Base-by-base conservation (phyloP, 2,797 vertebrate genomes). In the Hyperoplus immaculatus region DNA sequence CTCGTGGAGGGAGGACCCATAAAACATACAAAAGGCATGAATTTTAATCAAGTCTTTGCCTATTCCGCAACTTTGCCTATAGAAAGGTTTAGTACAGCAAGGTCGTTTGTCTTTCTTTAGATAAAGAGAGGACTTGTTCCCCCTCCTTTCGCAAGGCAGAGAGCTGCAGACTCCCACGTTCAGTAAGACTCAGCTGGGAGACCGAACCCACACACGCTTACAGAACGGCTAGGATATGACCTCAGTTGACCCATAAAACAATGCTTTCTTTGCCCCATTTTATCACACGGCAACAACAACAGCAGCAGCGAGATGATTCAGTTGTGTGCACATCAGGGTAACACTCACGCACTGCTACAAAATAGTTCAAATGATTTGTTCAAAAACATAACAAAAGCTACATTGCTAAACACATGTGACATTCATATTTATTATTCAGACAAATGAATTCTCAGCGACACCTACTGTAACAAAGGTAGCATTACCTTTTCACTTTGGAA, bases 111-210 rank as follows among this genome's bases (percentile, higher is more conserved):
- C 86, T 86, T 81, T 79, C 70, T 79, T 78, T 29, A 75, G 45
- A 92, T 87, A 89, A 91, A 93, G 81, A 82, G 58, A 73, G 71
- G 75, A 69, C 54, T 89, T 92, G 88, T 93, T 89, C 68, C 46
- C 21, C 68, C 49, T 14, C 49, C 18, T 7, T 68, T 45, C 4
- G 51, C 54, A 49, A 49, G 73, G 53, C 74, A 4, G 8, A 79
- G 79, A 79, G 79, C 77, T 57, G 50, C 47, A 56, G 72, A 88
- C 85, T 88, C 91, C 89, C 83, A 91, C 89, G 53, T 77, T 82
- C 75, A 75, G 65, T 7, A 18, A 56, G 18, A 67, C 70, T 77
- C 80, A 14, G 78, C 68, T 78, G 76, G 84, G 66, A 41, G 68
- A 75, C 70, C 64, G 77, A 83, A 63, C 78, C 76, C 84, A 71